phyloP scores from a whole-genome alignment of 1,140 invertebrate species.

The Hylyphantes graminicola region DNA sequence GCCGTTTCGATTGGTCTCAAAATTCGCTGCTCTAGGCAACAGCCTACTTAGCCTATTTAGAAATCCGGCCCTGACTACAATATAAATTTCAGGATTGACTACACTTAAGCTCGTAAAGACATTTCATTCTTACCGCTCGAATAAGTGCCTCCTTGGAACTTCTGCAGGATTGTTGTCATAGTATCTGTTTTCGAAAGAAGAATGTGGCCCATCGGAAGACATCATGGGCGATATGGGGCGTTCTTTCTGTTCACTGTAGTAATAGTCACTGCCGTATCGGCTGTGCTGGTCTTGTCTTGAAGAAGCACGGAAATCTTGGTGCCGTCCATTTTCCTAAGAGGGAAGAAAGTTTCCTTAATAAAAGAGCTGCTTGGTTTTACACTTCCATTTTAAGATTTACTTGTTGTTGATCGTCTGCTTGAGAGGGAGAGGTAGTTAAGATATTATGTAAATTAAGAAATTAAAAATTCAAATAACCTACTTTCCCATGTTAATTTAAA shows the following conservation, averaged over 20 bases:
- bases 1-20: too few relatives aligned
- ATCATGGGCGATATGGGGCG: conserved; percentile 31
- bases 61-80: too few relatives aligned
- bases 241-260: conserved; percentile 46
- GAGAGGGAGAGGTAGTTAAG: too few relatives aligned
- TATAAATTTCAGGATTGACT: too few relatives aligned
- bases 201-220: conserved; percentile 34
- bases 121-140: conserved; percentile 30
- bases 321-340: conserved; percentile 15
- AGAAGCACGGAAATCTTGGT: conserved; percentile 35
- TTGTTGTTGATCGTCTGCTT: too few relatives aligned
- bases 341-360: not conserved
- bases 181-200: conserved; percentile 47
- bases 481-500: too few relatives aligned
- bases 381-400: too few relatives aligned
- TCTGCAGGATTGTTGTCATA: conserved; percentile 35
- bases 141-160: conserved; percentile 33
- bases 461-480: too few relatives aligned
- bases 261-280: conserved; percentile 29
- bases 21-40: too few relatives aligned
- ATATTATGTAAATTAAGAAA: too few relatives aligned
- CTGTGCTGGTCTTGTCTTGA: conserved; percentile 50
- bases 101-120: not conserved
- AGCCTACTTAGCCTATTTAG: too few relatives aligned
- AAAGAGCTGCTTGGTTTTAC: too few relatives aligned